phyloP scores from a whole-genome alignment of 30 jellyfish, hydroid and myxozoan genomes.

The Cassiopea xamachana region DNA sequence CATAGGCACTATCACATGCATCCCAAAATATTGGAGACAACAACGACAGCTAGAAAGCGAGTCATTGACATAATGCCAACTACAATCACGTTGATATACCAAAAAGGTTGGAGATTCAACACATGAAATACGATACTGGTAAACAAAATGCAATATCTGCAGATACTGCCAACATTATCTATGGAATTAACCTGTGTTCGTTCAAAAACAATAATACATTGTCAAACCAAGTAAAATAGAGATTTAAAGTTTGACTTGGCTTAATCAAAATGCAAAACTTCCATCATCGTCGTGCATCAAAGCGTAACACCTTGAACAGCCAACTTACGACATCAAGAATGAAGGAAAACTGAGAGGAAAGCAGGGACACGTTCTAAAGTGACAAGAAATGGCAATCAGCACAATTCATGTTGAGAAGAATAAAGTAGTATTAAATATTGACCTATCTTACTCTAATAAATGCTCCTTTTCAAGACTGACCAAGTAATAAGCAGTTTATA shows the following conservation, averaged over 20 bases:
- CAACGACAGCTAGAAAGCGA: conserved; percentile 17
- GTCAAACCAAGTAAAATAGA: not conserved
- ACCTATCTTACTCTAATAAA: no score
- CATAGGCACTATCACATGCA: conserved; percentile 10
- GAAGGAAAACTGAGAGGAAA: no score
- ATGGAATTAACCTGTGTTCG: not conserved
- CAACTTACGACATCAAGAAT: no score
- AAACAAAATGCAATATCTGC: not conserved
- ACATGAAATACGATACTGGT: not conserved
- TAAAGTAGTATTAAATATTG: no score
- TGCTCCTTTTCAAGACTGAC: no score
- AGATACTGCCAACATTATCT: not conserved
- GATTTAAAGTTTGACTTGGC: no score
- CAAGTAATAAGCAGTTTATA: no score
- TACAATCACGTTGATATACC: not conserved
- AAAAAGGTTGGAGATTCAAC: not conserved
- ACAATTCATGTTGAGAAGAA: no score
- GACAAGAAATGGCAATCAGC: no score
- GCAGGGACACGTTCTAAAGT: no score
- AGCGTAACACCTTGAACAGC: no score
- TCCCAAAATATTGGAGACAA: conserved; percentile 34
- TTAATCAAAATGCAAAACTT: not conserved
- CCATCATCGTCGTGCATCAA: no score
- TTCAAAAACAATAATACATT: not conserved
- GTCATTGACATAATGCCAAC: conserved; percentile 19